phyloP scores from a whole-genome alignment of 1,140 invertebrate genomes.

The Bradynema listronoti region DNA sequence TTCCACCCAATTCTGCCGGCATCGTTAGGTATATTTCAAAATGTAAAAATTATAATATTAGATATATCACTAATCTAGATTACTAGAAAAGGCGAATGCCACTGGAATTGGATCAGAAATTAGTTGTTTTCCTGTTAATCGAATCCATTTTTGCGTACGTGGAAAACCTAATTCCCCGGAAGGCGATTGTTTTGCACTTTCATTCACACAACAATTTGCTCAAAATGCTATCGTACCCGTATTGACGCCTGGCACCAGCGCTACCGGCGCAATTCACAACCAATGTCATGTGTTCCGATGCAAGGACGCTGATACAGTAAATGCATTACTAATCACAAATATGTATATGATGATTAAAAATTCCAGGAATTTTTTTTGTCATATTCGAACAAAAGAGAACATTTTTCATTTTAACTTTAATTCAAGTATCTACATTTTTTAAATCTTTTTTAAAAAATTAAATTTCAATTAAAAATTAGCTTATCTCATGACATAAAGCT shows the following conservation, averaged over 20 bases:
- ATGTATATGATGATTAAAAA: constrained; percentile 56
- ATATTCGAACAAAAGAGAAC: constrained; percentile 24
- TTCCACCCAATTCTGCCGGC: constrained; percentile 76
- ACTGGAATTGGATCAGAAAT: constrained; percentile 66
- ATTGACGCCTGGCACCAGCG: constrained; percentile 64
- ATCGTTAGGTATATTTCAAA: constrained; percentile 62
- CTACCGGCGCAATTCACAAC: no score
- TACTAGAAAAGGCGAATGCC: not conserved
- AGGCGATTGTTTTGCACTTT: constrained; percentile 89
- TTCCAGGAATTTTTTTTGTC: constrained; percentile 3
- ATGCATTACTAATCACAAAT: no score
- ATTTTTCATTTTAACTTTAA: constrained; percentile 1
- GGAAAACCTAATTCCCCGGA: constrained; percentile 76
- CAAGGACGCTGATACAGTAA: constrained; percentile 91
- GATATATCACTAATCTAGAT: not conserved
- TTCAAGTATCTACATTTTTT: constrained; percentile 5
- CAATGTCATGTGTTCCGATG: constrained; percentile 87
- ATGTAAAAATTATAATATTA: not conserved
- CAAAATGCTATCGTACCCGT: no score
- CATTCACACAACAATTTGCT: constrained; percentile 72
- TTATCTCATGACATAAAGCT: not conserved
- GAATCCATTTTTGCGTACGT: constrained; percentile 87
- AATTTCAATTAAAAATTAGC: not conserved
- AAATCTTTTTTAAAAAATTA: constrained; percentile 57
- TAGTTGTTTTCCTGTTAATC: constrained; percentile 78